Evolutionary conservation across 2,113 vertebrate species (phyloP).

Genomic region (Podocnemis expansa): DNA sequence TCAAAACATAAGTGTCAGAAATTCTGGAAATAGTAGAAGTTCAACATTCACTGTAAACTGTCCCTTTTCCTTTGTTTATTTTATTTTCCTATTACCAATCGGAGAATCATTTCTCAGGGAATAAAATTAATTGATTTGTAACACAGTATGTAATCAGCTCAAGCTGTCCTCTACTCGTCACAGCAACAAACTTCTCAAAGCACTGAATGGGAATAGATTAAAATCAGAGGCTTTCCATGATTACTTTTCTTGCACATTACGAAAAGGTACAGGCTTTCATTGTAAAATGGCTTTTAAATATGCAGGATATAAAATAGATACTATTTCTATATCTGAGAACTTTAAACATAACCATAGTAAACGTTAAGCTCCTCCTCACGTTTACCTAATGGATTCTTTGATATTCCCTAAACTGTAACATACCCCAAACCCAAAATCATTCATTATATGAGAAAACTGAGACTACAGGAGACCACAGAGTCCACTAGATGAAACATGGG

Average conservation of each 20-base stretch:
- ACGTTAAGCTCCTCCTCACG: neutral
- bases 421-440: neutral
- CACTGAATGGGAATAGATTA: slow-evolving; percentile 60
- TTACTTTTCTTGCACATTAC: slow-evolving; percentile 55
- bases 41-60: slow-evolving; percentile 23
- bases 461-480: neutral
- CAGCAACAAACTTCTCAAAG: slow-evolving; percentile 60
- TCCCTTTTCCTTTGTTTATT: neutral
- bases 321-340: neutral
- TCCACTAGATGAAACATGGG: neutral
- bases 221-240: slow-evolving; percentile 66
- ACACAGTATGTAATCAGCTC: slow-evolving; percentile 56
- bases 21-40: neutral
- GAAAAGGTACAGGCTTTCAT: slow-evolving; percentile 54
- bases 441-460: neutral
- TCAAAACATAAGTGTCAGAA: slow-evolving; percentile 6
- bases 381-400: slow-evolving; percentile 17
- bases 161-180: slow-evolving; percentile 39
- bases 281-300: slow-evolving; percentile 57
- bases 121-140: slow-evolving; percentile 55
- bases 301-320: slow-evolving; percentile 35
- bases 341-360: neutral
- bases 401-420: neutral
- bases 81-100: slow-evolving; percentile 47
- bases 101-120: slow-evolving; percentile 52